These are phyloP conservation scores for Brachionus calyciflorus DNA, from an alignment of 1,140 invertebrate genomes.

Conservation along the genomic window DNA sequence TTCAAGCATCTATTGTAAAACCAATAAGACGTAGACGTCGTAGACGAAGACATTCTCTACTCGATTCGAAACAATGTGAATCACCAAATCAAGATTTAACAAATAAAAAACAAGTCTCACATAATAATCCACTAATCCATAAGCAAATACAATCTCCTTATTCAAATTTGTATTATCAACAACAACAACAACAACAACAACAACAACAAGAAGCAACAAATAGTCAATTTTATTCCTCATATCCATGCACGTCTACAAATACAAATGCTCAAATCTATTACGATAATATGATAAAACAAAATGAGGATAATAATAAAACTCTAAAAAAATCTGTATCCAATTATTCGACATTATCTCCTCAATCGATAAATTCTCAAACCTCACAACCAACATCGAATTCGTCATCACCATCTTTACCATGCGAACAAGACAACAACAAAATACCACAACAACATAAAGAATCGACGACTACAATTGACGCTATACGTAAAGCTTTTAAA, in stretches of 20 bases:
- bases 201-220: too few relatives aligned
- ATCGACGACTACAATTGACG: too few relatives aligned
- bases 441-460: too few relatives aligned
- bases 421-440: constrained; percentile 12
- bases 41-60: neutral
- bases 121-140: too few relatives aligned
- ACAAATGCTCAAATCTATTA: too few relatives aligned
- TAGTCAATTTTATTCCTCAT: neutral
- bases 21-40: constrained; percentile 30
- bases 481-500: constrained; percentile 13
- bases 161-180: too few relatives aligned
- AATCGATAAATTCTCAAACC: neutral
- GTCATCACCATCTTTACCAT: neutral
- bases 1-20: neutral
- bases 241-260: neutral
- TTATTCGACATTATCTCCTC: neutral
- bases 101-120: too few relatives aligned
- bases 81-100: too few relatives aligned
- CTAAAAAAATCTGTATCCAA: neutral
- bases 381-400: neutral
- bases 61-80: neutral
- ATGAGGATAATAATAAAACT: neutral
- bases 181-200: too few relatives aligned
- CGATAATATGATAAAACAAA: too few relatives aligned
- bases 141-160: too few relatives aligned